These are phyloP conservation scores for Craseonycteris thonglongyai DNA, from an alignment of 2,113 vertebrate species.

Conservation along the genomic window DNA sequence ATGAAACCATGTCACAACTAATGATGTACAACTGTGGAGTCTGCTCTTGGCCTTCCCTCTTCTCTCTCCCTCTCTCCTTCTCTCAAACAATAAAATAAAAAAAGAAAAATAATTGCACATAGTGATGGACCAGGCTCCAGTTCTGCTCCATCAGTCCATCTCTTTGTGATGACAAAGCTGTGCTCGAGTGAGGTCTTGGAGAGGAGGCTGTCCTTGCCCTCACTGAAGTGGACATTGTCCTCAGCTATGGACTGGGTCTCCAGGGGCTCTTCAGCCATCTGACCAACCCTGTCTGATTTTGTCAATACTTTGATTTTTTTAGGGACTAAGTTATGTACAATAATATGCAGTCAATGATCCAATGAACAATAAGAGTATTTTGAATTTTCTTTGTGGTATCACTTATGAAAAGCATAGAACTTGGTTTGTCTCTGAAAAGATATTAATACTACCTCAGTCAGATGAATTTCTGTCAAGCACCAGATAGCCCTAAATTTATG, in stretches of 20 bases:
- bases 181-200: too few species aligned
- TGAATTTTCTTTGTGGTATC: not conserved
- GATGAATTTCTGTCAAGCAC: not conserved
- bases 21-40: too few species aligned
- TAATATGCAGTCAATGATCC: not conserved
- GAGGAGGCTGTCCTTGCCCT: fast-evolving
- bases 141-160: too few species aligned
- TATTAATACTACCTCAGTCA: not conserved
- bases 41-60: too few species aligned
- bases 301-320: not conserved
- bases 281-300: not conserved
- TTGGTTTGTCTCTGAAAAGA: not conserved
- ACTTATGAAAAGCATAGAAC: not conserved
- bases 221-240: not conserved
- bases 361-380: not conserved
- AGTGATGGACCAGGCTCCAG: not conserved
- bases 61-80: too few species aligned
- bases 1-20: too few species aligned
- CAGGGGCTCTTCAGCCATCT: not conserved
- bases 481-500: not conserved
- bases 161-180: not conserved
- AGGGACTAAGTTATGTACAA: not conserved
- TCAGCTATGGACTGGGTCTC: not conserved
- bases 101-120: too few species aligned
- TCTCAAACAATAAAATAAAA: too few species aligned